Conservation (phyloP, 2,113 vertebrate species). For the Nothocercus julius region DNA sequence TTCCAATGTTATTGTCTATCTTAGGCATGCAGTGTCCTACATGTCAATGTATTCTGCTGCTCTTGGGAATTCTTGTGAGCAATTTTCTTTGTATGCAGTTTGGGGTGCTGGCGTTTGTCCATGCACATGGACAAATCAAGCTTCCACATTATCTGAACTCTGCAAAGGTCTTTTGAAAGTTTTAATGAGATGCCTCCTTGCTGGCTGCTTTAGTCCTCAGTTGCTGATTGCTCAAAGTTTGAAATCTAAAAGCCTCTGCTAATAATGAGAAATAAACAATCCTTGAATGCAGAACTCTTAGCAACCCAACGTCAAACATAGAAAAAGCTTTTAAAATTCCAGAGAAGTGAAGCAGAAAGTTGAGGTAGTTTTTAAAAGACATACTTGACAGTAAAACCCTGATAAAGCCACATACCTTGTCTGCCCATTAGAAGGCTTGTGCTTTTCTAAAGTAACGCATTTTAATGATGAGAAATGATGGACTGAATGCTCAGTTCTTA, state of each 20-base stretch:
- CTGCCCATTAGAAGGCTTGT: neutral
- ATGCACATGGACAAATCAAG: conserved; percentile 9
- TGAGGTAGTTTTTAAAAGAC: neutral
- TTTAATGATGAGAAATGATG: neutral
- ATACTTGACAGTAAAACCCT: neutral
- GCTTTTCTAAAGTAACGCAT: neutral
- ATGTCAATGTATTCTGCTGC: neutral
- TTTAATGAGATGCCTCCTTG: conserved; percentile 65
- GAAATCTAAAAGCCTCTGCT: conserved; percentile 32
- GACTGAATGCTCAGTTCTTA: neutral
- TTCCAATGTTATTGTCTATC: neutral
- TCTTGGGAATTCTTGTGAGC: conserved; percentile 30
- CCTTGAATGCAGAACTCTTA: conserved; percentile 5
- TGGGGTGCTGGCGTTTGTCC: conserved; percentile 51
- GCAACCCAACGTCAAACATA: neutral
- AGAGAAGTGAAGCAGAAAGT: conserved; percentile 39
- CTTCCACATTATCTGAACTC: conserved; percentile 40
- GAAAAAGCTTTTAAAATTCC: conserved; percentile 40
- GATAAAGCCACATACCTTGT: neutral
- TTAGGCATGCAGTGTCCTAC: neutral
- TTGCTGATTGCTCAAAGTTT: conserved; percentile 19
- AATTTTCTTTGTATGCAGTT: conserved; percentile 48
- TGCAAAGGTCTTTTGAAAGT: conserved; percentile 52
- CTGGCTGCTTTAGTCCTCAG: neutral
- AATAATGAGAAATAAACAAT: conserved; percentile 55